phyloP scores from a whole-genome alignment of 2,888 invertebrate genomes.

The Stenichneumon culpator region DNA sequence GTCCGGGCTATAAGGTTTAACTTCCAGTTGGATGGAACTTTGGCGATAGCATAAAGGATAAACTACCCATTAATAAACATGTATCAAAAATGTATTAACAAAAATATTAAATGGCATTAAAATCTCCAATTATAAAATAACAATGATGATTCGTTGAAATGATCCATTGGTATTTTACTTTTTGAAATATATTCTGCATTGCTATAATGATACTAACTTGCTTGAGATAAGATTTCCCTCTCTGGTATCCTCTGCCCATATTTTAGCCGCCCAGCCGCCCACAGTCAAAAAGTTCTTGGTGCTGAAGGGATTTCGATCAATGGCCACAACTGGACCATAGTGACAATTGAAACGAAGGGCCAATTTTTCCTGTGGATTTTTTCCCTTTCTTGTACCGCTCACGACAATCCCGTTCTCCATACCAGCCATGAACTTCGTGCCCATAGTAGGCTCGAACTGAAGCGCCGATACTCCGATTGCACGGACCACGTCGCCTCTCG shows the following conservation, averaged over 20 bases:
- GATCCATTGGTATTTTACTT: not conserved
- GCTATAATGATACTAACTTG: conserved; percentile 80
- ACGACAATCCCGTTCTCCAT: conserved; percentile 89
- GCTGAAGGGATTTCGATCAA: conserved; percentile 96
- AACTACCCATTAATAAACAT: too few relatives aligned
- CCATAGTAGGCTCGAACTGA: conserved; percentile 93
- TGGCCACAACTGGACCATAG: conserved; percentile 93
- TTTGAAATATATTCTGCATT: not conserved
- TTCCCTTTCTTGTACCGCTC: conserved; percentile 88
- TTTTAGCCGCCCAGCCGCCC: conserved; percentile 96
- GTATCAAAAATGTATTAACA: not conserved
- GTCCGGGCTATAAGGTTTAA: too few relatives aligned
- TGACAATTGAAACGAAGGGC: conserved; percentile 86
- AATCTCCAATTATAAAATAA: not conserved
- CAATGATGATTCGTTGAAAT: not conserved
- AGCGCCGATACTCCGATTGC: conserved; percentile 91
- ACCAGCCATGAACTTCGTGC: conserved; percentile 92
- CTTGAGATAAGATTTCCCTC: conserved; percentile 97
- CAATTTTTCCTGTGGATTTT: conserved; percentile 91
- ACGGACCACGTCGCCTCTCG: conserved; percentile 87
- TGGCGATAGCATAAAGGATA: too few relatives aligned
- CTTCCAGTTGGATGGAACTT: too few relatives aligned
- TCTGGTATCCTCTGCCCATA: conserved; percentile 97
- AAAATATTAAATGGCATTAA: too few relatives aligned
- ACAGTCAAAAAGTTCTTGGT: conserved; percentile 97